Evolutionary conservation across 2,888 invertebrate genomes (phyloP), one percentile per base, ranked within the genome.

Genomic region (Patella caerulea): DNA sequence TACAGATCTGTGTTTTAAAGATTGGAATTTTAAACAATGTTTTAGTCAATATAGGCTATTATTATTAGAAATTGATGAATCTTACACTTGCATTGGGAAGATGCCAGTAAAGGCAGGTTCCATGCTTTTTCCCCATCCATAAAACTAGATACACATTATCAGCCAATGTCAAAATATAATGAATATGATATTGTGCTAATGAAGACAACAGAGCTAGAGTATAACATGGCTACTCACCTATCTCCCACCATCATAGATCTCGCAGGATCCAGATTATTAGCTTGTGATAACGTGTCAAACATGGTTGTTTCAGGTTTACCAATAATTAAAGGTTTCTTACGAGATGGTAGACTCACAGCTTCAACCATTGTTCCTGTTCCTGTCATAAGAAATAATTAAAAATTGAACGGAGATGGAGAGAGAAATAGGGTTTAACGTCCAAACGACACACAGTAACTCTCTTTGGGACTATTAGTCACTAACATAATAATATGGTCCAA

Each of bases 161-260:
- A 19, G 17, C 14, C 56, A 59, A 74, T 17, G 53, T 3, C 34
- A 34, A 15, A 15, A n/a, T 55, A 19, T 29, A 29, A 29, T n/a
- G 29, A 19, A 24, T 71, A 17, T 9, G 9, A 5, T 0, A 24
- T 71, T 12, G 7, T 7, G 15, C 12, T 24, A 29, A 17, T 34
- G 70, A n/a, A 70, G 17, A 24, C 70, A 12, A 14, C 14, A 29
- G 7, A 65, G 14, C 11, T 52, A 71, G 12, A 24, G 12, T 29
- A 15, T 74, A 19, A 45, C 9, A 70, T 75, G 24, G 7, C 24
- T 17, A 74, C 81, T 93, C 92, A 96, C 95, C 96, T 95, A 92
- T 98, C 97, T 52, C 97, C 98, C 90, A 97, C 95, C 96, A 98
- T 97, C 79, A 98, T 91, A 9, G 97, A 97, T 85, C 96, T 94